phyloP scores from a whole-genome alignment of 2,888 invertebrate species.

The Parapristionchus giblindavisi region DNA sequence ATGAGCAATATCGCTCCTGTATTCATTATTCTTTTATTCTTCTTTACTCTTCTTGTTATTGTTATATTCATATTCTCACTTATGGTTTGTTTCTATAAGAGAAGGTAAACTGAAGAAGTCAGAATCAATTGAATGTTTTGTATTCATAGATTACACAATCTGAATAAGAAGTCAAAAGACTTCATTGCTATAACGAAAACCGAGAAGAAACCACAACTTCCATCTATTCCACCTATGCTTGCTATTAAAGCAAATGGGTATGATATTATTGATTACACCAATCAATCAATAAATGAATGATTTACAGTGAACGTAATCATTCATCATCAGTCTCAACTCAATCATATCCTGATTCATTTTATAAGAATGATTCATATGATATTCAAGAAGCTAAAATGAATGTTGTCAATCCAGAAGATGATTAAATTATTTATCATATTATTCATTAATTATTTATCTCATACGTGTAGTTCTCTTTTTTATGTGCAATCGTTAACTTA shows the following conservation, averaged over 20 bases:
- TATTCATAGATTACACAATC: neutral
- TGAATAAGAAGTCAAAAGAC: neutral
- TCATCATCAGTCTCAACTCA: conserved; percentile 16
- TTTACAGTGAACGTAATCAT: neutral
- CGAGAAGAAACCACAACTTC: neutral
- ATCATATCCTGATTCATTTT: conserved; percentile 9
- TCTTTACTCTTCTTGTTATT: neutral
- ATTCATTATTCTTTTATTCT: conserved; percentile 3
- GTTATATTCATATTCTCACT: conserved; percentile 14
- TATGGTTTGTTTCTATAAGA: conserved; percentile 23
- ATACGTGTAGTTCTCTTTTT: too few relatives aligned
- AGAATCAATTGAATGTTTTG: neutral
- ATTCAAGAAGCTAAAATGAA: conserved; percentile 31
- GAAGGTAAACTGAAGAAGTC: neutral
- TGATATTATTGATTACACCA: neutral
- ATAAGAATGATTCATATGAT: conserved; percentile 4
- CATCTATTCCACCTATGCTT: neutral
- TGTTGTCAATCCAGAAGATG: conserved; percentile 29
- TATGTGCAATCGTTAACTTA: too few relatives aligned
- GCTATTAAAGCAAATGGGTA: conserved; percentile 12
- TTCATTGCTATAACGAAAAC: neutral
- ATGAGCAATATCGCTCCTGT: conserved; percentile 8
- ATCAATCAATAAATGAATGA: neutral
- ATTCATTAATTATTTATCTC: too few relatives aligned
- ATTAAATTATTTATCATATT: too few relatives aligned